A percentile compares a stretch with the other conserved stretches of the same genome.
Conservation (phyloP, 2,113 vertebrate genomes). For the Etheostoma cragini region DNA sequence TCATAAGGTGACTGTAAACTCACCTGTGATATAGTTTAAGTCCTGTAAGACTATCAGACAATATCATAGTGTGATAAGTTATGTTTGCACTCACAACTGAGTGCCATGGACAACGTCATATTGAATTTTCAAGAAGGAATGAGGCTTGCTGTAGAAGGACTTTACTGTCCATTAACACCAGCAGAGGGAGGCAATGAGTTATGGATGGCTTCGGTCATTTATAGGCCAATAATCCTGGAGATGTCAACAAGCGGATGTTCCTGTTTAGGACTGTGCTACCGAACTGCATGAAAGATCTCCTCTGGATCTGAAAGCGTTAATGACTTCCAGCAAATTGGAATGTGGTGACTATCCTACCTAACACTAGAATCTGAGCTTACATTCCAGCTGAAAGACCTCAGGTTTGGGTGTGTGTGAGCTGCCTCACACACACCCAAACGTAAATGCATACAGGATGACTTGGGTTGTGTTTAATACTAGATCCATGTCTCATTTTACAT, state of each 20-base stretch:
- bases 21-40: neutral
- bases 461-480: neutral
- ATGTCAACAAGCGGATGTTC: conserved; percentile 26
- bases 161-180: conserved; percentile 46
- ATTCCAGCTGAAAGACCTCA: conserved; percentile 4
- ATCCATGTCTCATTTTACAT: conserved; percentile 18
- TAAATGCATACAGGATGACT: neutral
- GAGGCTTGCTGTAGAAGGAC: conserved; percentile 7
- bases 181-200: conserved; percentile 73
- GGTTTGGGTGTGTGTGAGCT: too few relatives aligned
- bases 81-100: neutral
- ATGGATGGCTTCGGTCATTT: conserved; percentile 40
- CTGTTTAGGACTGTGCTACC: conserved; percentile 6
- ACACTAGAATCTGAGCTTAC: neutral
- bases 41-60: neutral
- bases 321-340: neutral
- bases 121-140: conserved; percentile 14
- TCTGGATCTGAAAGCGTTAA: neutral
- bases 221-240: conserved; percentile 24
- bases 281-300: neutral
- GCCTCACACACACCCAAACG: conserved; percentile 34
- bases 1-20: conserved; percentile 11
- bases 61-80: conserved; percentile 7
- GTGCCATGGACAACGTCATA: neutral
- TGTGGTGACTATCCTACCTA: neutral